A percentile compares a stretch with the other conserved stretches of the same genome.
phyloP scores from a whole-genome alignment of 2,113 vertebrate genomes.

The Thalassarche chlororhynchos region DNA sequence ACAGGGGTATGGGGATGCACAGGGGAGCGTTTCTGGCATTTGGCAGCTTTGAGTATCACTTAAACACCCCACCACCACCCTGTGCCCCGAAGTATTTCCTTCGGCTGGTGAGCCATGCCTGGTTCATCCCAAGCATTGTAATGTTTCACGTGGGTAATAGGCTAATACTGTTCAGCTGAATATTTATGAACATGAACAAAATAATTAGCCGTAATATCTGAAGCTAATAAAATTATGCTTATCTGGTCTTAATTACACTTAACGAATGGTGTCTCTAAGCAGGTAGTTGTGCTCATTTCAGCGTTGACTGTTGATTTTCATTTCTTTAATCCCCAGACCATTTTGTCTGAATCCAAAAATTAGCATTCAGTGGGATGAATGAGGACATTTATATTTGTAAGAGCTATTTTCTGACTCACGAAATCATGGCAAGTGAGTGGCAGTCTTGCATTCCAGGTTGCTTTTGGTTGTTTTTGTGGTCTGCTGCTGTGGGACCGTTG shows the following conservation, averaged over 20 bases:
- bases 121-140: not conserved
- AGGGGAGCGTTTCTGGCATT: not conserved
- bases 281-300: not conserved
- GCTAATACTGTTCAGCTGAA: not conserved
- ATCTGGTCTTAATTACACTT: not conserved
- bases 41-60: not conserved
- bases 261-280: not conserved
- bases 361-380: not conserved
- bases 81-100: not conserved
- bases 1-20: not conserved
- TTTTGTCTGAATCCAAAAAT: not conserved
- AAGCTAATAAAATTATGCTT: not conserved
- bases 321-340: not conserved
- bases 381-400: not conserved
- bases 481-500: rapidly evolving
- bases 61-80: not conserved
- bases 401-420: not conserved
- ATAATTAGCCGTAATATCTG: not conserved
- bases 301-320: not conserved
- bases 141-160: not conserved
- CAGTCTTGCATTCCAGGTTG: not conserved
- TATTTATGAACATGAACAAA: not conserved
- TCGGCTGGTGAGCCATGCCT: not conserved
- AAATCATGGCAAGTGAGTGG: not conserved
- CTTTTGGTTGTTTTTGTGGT: not conserved